Evolutionary conservation across 2,113 vertebrate genomes (phyloP).

Genomic region (Noctilio leporinus): DNA sequence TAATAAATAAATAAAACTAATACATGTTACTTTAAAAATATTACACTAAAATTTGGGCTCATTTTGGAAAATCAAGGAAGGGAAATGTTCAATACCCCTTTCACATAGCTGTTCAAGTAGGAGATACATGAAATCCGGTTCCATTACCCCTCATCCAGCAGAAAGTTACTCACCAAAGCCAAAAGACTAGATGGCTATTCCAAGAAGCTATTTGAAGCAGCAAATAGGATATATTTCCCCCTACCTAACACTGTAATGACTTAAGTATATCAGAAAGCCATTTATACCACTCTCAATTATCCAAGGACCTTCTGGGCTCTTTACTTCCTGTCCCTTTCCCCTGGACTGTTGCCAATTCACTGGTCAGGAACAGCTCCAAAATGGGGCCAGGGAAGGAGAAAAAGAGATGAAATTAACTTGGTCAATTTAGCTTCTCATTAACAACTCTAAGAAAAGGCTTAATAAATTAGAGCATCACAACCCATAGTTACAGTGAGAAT

Average conservation of each 20-base stretch:
- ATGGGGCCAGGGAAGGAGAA: background rate
- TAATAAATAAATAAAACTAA: conserved; percentile 54
- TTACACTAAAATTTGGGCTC: conserved; percentile 37
- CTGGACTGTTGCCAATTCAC: conserved; percentile 18
- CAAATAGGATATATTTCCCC: conserved; percentile 30
- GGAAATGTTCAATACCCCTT: conserved; percentile 35
- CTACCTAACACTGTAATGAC: conserved; percentile 45
- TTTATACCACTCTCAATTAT: conserved; percentile 49
- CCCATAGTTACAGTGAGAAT: conserved; percentile 22
- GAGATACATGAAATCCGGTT: conserved; percentile 41
- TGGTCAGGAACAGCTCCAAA: conserved; percentile 32
- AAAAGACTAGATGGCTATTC: conserved; percentile 52
- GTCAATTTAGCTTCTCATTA: conserved; percentile 40
- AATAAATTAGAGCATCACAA: conserved; percentile 27
- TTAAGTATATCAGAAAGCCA: conserved; percentile 66
- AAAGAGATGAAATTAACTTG: conserved; percentile 33
- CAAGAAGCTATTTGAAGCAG: conserved; percentile 31
- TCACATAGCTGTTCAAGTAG: conserved; percentile 17
- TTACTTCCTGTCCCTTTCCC: conserved; percentile 36
- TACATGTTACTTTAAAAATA: conserved; percentile 51
- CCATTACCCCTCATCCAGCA: conserved; percentile 22
- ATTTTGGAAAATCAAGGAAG: conserved; percentile 53
- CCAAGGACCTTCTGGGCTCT: conserved; percentile 28
- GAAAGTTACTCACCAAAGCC: conserved; percentile 56
- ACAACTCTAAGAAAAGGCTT: conserved; percentile 54